A percentile compares a stretch with the other conserved stretches of the same genome.
phyloP scores from a whole-genome alignment of 2,888 invertebrate genomes.

The Pyrrhosoma nymphula region DNA sequence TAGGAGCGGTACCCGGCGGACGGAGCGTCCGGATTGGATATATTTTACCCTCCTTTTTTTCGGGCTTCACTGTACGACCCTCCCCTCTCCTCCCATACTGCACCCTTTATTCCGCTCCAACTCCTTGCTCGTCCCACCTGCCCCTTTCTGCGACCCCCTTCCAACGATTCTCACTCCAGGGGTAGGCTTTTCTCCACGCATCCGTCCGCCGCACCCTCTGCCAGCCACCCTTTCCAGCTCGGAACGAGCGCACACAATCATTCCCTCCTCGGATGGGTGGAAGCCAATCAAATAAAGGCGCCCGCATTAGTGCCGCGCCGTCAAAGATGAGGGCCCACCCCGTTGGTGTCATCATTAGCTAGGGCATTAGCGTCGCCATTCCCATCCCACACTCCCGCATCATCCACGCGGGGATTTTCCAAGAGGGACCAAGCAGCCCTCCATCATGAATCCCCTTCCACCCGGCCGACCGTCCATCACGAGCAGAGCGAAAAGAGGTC shows the following conservation, averaged over 20 bases:
- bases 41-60: neutral
- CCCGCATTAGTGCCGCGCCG: conserved; percentile 67
- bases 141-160: neutral
- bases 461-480: neutral
- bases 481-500: neutral
- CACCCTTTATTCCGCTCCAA: neutral
- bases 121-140: neutral
- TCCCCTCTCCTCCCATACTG: neutral
- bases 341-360: conserved; percentile 66
- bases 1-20: conserved; percentile 46
- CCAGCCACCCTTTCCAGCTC: neutral
- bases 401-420: neutral
- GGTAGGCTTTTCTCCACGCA: neutral
- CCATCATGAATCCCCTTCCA: neutral
- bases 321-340: conserved; percentile 53
- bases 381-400: neutral
- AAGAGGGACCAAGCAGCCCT: neutral
- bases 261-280: conserved; percentile 20
- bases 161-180: neutral
- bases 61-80: neutral
- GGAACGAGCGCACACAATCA: neutral
- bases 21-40: conserved; percentile 47
- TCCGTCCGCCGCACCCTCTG: neutral
- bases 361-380: conserved; percentile 44
- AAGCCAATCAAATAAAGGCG: conserved; percentile 65